phyloP scores from a whole-genome alignment of 2,113 vertebrate species.

The Corvus moneduloides region DNA sequence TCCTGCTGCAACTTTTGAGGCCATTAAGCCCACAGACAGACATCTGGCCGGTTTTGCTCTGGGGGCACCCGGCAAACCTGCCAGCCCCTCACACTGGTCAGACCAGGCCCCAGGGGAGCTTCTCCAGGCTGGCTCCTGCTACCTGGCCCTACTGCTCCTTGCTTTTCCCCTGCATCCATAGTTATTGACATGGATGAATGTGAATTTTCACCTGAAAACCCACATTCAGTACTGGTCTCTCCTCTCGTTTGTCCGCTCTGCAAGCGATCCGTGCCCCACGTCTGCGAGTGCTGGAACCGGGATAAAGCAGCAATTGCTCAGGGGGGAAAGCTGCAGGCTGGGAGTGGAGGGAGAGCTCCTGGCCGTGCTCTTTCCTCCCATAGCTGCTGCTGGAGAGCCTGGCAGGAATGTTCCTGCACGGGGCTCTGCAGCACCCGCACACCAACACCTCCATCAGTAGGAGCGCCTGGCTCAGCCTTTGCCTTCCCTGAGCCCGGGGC shows the following conservation, averaged over 20 bases:
- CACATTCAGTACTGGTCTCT: background rate
- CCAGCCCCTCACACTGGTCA: too few species aligned
- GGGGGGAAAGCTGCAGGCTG: background rate
- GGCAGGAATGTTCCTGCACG: background rate
- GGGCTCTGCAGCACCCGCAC: background rate
- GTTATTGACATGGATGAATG: background rate
- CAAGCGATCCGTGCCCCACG: background rate
- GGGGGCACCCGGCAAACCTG: background rate
- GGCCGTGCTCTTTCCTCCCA: background rate
- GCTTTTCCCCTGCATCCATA: background rate
- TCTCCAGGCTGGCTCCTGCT: background rate
- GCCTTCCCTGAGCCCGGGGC: background rate
- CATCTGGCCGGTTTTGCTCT: background rate
- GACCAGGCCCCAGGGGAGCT: background rate
- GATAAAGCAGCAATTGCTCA: background rate
- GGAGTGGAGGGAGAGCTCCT: background rate
- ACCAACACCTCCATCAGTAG: rapidly evolving
- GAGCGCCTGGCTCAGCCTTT: background rate
- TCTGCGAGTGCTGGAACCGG: background rate
- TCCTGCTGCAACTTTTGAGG: background rate
- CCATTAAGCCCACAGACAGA: background rate
- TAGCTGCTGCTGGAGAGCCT: background rate
- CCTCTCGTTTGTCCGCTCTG: background rate
- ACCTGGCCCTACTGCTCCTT: background rate
- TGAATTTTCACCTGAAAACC: background rate